Base-by-base conservation (phyloP, 1,140 invertebrate genomes). In the Trichonephila inaurata region DNA sequence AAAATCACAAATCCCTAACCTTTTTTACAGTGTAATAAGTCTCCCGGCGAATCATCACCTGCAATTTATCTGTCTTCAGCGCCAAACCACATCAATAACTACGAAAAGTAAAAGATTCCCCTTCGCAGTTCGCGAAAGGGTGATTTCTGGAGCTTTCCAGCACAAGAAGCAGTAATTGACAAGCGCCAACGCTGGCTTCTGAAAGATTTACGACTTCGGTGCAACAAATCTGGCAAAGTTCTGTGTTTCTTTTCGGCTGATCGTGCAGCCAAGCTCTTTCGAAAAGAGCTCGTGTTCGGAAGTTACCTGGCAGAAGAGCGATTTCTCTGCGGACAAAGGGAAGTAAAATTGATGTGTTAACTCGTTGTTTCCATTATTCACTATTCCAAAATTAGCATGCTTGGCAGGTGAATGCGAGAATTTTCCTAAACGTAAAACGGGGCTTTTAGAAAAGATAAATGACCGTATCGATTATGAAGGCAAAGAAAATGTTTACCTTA, bases 141-240 rank as follows among this genome's bases (percentile, higher is more conserved):
- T 77, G 72, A 77, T 77, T 77, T 77, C 72, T 77, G 28, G 72
- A 77, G 18, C 24, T 40, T 77, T 77, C 72, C 18, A 77, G 33
- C 72, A 40, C 33, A 40, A 77, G 72, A 77, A 77, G 33, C 72
- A 77, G 33, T 77, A 77, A 77, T 77, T 77, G 72, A 77, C 33
- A 77, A 33, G 72, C 72, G 72, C 72, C 18, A 77, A 77, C 72
- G 72, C 33, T 77, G 18, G 24, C 28, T 40, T 16, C 33, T 40
- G 24, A 33, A 19, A 77, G 72, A 77, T 77, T 77, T 33, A 77
- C 72, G 72, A 77, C 28, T 40, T 6, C 6, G 18, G 24, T 40
- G 72, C 10, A 77, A 77, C 72, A 33, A 33, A 77, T 33, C 72
- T 77, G 14, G 69, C 28, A 12, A 72, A 24, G 69, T 16, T 40